Conservation (phyloP, 2,797 vertebrate genomes). For the Chaenodraco wilsoni region DNA sequence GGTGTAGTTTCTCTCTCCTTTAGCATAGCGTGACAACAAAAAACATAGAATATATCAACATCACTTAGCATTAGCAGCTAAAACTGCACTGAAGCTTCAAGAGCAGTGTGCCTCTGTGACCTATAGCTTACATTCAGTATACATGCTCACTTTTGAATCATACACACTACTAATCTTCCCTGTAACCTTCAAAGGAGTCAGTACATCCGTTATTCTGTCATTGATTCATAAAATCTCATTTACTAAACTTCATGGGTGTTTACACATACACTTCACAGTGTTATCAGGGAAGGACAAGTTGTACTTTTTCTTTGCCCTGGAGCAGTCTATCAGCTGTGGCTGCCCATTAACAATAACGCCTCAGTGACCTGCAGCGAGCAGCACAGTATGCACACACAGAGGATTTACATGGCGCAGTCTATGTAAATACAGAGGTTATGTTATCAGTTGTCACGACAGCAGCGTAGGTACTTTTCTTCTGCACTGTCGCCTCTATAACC, state of each 20-base stretch:
- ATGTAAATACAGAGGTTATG: slow-evolving; percentile 64
- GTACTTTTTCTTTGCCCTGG: slow-evolving; percentile 17
- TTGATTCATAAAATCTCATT: slow-evolving; percentile 40
- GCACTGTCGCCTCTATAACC: slow-evolving; percentile 55
- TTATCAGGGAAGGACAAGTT: slow-evolving; percentile 30
- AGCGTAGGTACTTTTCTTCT: slow-evolving; percentile 46
- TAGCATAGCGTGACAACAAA: slow-evolving; percentile 21
- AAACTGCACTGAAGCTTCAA: slow-evolving; percentile 4
- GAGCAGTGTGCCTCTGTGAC: background rate
- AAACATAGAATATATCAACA: background rate
- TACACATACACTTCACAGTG: slow-evolving; percentile 25
- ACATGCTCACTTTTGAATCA: slow-evolving; percentile 2
- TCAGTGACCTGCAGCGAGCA: slow-evolving; percentile 44
- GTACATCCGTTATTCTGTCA: background rate
- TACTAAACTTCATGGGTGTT: slow-evolving; percentile 41
- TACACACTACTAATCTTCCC: background rate
- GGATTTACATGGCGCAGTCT: slow-evolving; percentile 46
- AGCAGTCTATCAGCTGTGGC: slow-evolving; percentile 37
- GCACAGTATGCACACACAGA: slow-evolving; percentile 24
- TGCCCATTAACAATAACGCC: slow-evolving; percentile 53
- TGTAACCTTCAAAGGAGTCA: slow-evolving; percentile 16
- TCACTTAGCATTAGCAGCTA: slow-evolving; percentile 11
- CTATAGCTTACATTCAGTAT: slow-evolving; percentile 5
- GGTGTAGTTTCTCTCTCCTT: slow-evolving; percentile 1
- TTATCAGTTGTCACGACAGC: slow-evolving; percentile 68